Evolutionary conservation across 2,113 vertebrate genomes (phyloP), one percentile per base, ranked within the genome.

Genomic region (Phylloscopus trochiloides): DNA sequence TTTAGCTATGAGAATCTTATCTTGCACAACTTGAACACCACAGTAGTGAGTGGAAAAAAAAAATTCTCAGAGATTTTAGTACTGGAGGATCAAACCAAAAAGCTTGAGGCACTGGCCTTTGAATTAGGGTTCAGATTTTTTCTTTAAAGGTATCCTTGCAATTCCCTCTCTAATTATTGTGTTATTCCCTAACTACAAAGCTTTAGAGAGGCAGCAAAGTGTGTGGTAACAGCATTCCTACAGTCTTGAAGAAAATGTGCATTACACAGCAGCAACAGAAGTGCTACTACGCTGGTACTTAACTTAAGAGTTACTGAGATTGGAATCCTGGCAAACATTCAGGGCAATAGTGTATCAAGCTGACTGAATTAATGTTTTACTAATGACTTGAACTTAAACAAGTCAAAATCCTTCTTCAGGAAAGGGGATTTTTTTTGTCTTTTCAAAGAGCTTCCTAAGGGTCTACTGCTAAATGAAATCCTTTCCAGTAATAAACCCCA

Each of bases 351-450:
- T 68, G 59, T 92, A 94, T 92, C 92, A 93, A 86, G 88, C 32
- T 48, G 52, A 80, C 80, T 84, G 82, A 95, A 93, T 96, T 96
- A 97, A 97, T 96, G 65, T 96, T 96, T 96, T 92, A 96, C 96
- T 94, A 96, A 96, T 65, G 68, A 93, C 57, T 90, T 66, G 55
- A 96, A 91, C 42, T 92, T 93, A 80, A 96, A 86, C 38, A 88
- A 93, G 72, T 28, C 72, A 70, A 95, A 95, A 92, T 76, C 78
- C 85, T 80, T 81, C 62, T 82, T 80, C 58, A 76, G 78, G 86
- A 94, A 88, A 10, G 12, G 5, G 9, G 36, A 58, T 5, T 17
- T 26, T 51, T 43, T 48, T 26, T 48, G 22, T 51, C 42, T 83
- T 97, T 79, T 77, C 34, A 86, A 88, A 92, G 58, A 88, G 17